Evolutionary conservation across 2,888 invertebrate genomes (phyloP), one percentile per base, ranked within the genome.

Genomic region (Rhyacophila evoluta): DNA sequence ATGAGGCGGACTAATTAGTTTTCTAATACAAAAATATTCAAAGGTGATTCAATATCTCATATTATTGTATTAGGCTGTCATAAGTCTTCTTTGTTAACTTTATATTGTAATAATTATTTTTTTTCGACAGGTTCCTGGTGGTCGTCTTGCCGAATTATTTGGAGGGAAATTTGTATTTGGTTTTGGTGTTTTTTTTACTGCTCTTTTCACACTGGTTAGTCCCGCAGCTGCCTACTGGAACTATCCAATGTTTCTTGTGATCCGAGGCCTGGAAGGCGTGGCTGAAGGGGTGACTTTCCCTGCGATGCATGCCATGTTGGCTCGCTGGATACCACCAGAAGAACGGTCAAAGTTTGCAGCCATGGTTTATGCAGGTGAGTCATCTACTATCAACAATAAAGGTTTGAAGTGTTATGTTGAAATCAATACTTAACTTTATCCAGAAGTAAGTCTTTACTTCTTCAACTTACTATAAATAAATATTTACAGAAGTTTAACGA

Each of bases 231-330:
- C 97, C 0, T 88, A 91, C 81, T 89, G 89, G 0, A 90, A 91
- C 84, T 92, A 92, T 82, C 91, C 92, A 81, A 90, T 94, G 75
- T 93, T 97, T 85, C 92, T 96, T 82, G 89, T 91, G 37, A 93
- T 96, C 1, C 88, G 97, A 83, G 91, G 95, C 4, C 86, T 96
- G 5, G 95, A 96, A 86, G 97, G 97, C 19, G 92, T 97, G 85
- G 94, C 94, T 0, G 97, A 97, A 89, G 96, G 96, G 36, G 96
- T 97, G 3, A 96, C 96, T 5, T 97, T 96, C 87, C 98, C 98
- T 12, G 95, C 97, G 0, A 97, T 98, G 96, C 97, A 98, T 86
- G 94, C 95, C 15, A 94, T 98, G 94, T 89, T 98, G 84, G 96
- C 97, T 0, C 91, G 93, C 82, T 98, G 98, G 98, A 95, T 97